These are phyloP conservation scores for Microplitis manilae DNA, from an alignment of 2,888 invertebrate species.

Conservation along the genomic window DNA sequence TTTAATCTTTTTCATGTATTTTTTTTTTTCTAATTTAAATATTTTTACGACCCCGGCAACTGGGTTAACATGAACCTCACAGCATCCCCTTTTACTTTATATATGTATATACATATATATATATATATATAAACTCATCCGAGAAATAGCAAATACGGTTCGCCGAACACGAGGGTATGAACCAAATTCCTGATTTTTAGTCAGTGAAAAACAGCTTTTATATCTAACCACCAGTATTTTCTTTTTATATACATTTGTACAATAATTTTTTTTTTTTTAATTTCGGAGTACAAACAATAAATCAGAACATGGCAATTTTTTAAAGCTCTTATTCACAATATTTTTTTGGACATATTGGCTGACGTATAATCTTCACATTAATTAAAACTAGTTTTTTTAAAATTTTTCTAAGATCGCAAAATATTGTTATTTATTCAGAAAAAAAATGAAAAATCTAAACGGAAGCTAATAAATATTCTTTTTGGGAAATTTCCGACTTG, in stretches of 20 bases:
- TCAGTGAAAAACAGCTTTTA: conserved; percentile 17
- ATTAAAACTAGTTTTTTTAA: too few relatives aligned
- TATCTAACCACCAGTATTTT: neutral
- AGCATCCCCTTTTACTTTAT: neutral
- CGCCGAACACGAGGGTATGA: neutral
- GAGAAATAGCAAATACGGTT: conserved; percentile 22
- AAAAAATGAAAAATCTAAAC: neutral
- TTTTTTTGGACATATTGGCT: too few relatives aligned
- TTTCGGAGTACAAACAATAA: too few relatives aligned
- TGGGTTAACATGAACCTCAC: conserved; percentile 18
- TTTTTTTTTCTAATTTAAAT: neutral
- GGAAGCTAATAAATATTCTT: neutral
- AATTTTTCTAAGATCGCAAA: too few relatives aligned
- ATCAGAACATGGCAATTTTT: too few relatives aligned
- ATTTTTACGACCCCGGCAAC: conserved; percentile 19
- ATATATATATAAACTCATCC: conserved; percentile 22
- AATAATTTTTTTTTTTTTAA: neutral
- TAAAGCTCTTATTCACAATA: too few relatives aligned
- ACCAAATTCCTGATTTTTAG: conserved; percentile 29
- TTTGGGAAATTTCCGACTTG: neutral
- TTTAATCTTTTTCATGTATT: neutral
- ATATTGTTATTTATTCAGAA: too few relatives aligned
- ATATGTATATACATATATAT: neutral
- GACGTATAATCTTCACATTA: too few relatives aligned
- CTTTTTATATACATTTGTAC: neutral